Evolutionary conservation across 2,113 vertebrate species (phyloP), one percentile per base, ranked within the genome.

Genomic region (Psittacus erithacus): DNA sequence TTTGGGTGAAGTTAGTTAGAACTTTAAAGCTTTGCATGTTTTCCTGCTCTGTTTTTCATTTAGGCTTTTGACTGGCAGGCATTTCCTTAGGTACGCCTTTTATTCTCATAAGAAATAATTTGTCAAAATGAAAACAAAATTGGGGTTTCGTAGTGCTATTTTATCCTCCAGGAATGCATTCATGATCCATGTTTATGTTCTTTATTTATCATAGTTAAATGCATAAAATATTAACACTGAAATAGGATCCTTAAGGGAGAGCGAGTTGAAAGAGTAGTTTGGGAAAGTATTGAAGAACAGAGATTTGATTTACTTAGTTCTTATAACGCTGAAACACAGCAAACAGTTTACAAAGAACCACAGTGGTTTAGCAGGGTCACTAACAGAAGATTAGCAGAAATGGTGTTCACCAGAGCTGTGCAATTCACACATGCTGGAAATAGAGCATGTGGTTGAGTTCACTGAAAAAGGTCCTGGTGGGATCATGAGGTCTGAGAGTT

Each of bases 1-100:
- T 93, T 86, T 38, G 13, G 27, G 69, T 46, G 64, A 93, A 67
- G 13, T 49, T 82, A 69, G 75, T 43, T 53, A 69, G 49, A 77
- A 53, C 23, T 91, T 91, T 68, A 86, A 92, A 93, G 60, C n/a
- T 68, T 28, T 78, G 10, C 1, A 0, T 82, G 39, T 86, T 95
- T 93, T 71, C 64, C 75, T 71, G 23, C 22, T 93, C 92, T 96
- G 91, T 75, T 91, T 95, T 90, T 93, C 69, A 92, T 92, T 95
- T 94, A 86, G 78, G 78, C 64, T 83, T 88, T 59, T 88, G 73
- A 88, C 73, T 88, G 65, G 64, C 50, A 64, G 62, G 22, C 16
- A 67, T 86, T 92, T 93, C 46, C 60, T 91, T 86, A 81, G 64
- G 69, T 95, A 78, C 27, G 91, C 46, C 83, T 92, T 93, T 94